phyloP scores from a whole-genome alignment of 1,140 invertebrate genomes.

The Danaus melanippus region DNA sequence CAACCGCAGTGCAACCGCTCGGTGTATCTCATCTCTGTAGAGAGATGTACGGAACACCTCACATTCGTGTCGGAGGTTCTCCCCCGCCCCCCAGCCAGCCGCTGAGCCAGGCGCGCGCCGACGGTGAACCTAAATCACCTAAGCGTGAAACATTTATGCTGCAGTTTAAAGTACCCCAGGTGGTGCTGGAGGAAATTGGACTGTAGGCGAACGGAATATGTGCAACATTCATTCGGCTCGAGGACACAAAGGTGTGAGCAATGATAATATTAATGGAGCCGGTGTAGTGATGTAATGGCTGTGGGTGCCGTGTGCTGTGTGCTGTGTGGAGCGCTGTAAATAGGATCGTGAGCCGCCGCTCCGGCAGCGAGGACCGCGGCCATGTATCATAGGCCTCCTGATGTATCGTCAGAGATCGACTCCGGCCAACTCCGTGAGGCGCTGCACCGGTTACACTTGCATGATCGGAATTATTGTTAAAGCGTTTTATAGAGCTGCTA shows the following conservation, averaged over 20 bases:
- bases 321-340: no score
- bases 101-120: no score
- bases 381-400: constrained; percentile 11
- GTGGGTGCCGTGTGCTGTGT: constrained; percentile 9
- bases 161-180: background rate
- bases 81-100: no score
- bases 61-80: no score
- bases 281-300: constrained; percentile 7
- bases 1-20: constrained; percentile 5
- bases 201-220: background rate
- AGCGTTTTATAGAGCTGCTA: no score
- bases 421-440: constrained; percentile 8
- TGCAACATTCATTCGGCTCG: background rate
- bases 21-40: constrained; percentile 11
- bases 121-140: constrained; percentile 20
- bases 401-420: constrained; percentile 12
- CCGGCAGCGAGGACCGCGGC: constrained; percentile 4
- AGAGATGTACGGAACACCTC: background rate
- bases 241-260: constrained; percentile 11
- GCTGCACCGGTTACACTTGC: no score
- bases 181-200: background rate
- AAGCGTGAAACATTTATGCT: constrained; percentile 28
- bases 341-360: constrained; percentile 6
- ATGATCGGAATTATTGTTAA: no score
- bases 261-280: constrained; percentile 9